Base-by-base conservation (phyloP, 2,888 invertebrate species). In the Amphipyra tragopoginis region DNA sequence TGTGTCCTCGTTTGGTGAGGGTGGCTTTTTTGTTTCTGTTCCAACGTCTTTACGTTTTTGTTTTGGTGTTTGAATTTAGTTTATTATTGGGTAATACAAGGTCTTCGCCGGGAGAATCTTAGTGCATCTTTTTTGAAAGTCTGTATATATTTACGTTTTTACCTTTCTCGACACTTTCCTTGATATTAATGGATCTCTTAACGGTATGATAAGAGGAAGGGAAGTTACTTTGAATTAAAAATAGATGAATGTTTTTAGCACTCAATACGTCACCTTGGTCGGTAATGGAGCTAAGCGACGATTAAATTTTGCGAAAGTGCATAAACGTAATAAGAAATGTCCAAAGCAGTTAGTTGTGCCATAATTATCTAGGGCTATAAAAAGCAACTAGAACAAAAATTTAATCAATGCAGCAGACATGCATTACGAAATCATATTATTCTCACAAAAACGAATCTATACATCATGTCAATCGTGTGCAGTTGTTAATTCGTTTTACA, bases 21-120 rank as follows among this genome's bases (percentile, higher is more conserved):
- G 85, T 82, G 83, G 84, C 84, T 91, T 93, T 92, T 87, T 92
- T 90, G 84, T 90, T 90, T 87, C 83, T 82, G 82, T 84, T 89
- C 81, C 77, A 81, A 82, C 85, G 90, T 89, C 89, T 90, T 86
- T 21, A 51, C 72, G 83, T 88, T 86, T 88, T 90, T 89, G 64
- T 83, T 82, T 83, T 82, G 75, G 80, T 85, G 84, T 85, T 80
- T 81, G 80, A 80, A 82, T 81, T 79, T 75, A 80, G 83, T 86
- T 80, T 83, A 80, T 79, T 80, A 77, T 80, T 80, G 81, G 80
- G 77, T 77, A 75, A 75, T 79, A 67, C 77, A 80, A 79, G 81
- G 73, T 69, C 73, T 65, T 63, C 59, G 55, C 51, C 56, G 66
- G 72, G 64, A 61, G 68, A 53, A 64, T 72, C 57, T 65, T 68